A percentile compares a stretch with the other conserved stretches of the same genome.
phyloP scores from a whole-genome alignment of 2,797 vertebrate genomes.

The Etheostoma perlongum region DNA sequence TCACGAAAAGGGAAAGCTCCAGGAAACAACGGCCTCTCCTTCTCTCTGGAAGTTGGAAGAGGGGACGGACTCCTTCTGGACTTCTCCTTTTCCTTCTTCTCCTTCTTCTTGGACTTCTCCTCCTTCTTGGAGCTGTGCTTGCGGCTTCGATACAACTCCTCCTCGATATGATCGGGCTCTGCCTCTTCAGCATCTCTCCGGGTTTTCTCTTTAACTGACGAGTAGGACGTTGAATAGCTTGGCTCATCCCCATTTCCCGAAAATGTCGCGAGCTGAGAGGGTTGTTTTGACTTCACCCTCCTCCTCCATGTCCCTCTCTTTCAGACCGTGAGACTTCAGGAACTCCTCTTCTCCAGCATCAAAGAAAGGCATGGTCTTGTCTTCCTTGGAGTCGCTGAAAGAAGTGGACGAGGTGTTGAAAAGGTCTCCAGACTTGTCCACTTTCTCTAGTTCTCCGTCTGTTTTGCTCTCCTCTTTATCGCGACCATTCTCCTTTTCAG shows the following conservation, averaged over 20 bases:
- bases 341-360: conserved; percentile 93
- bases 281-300: conserved; percentile 86
- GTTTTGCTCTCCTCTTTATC: conserved; percentile 86
- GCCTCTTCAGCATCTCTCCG: conserved; percentile 86
- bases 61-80: conserved; percentile 88
- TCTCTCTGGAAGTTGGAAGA: conserved; percentile 81
- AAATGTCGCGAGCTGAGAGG: conserved; percentile 88
- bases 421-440: conserved; percentile 85
- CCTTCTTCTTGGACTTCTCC: conserved; percentile 89
- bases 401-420: conserved; percentile 84
- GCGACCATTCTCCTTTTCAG: conserved; percentile 88
- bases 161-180: conserved; percentile 87
- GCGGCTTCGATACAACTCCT: conserved; percentile 91
- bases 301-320: conserved; percentile 88
- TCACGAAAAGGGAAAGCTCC: conserved; percentile 80
- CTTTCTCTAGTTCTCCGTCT: conserved; percentile 89
- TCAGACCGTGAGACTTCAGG: conserved; percentile 89
- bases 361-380: conserved; percentile 89
- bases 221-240: conserved; percentile 79
- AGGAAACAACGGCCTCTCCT: conserved; percentile 85
- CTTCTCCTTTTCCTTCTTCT: conserved; percentile 86
- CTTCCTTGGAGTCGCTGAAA: conserved; percentile 84
- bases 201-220: conserved; percentile 87
- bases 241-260: conserved; percentile 93
- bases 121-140: conserved; percentile 91